Percentiles rank a stretch among this genome's conserved stretches.
phyloP scores from a whole-genome alignment of 2,888 invertebrate species.

The Deilephila porcellus region DNA sequence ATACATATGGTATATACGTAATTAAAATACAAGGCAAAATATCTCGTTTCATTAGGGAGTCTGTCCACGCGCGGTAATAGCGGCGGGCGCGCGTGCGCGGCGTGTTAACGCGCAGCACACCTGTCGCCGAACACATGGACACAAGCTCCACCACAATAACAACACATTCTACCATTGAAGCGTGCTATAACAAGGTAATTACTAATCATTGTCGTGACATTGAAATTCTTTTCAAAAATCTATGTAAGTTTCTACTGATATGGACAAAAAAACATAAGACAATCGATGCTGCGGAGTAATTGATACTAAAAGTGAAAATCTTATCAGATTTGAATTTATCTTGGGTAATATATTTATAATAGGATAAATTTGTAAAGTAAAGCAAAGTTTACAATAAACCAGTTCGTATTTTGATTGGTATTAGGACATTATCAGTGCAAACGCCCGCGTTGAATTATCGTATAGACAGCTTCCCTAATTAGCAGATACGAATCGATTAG shows the following conservation, averaged over 20 bases:
- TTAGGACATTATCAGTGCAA: background rate
- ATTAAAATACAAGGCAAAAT: background rate
- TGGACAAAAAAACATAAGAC: too few relatives aligned
- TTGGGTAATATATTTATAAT: too few relatives aligned
- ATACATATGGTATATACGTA: too few relatives aligned
- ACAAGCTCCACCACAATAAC: background rate
- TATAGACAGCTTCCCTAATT: background rate
- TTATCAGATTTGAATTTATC: too few relatives aligned
- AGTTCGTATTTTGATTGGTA: too few relatives aligned
- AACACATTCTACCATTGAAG: background rate
- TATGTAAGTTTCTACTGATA: too few relatives aligned
- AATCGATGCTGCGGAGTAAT: too few relatives aligned
- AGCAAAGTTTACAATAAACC: too few relatives aligned
- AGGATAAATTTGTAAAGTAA: too few relatives aligned
- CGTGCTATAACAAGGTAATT: background rate
- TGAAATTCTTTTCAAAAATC: too few relatives aligned
- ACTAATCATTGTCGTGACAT: background rate
- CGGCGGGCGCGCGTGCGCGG: conserved; percentile 3
- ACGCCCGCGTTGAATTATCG: background rate
- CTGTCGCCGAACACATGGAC: background rate
- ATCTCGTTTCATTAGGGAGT: background rate
- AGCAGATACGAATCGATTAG: background rate
- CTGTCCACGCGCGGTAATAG: background rate
- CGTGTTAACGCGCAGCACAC: background rate
- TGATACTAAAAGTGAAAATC: background rate